Base-by-base conservation (phyloP, 35 echinoderm and acorn worm species). In the Apostichopus japonicus region DNA sequence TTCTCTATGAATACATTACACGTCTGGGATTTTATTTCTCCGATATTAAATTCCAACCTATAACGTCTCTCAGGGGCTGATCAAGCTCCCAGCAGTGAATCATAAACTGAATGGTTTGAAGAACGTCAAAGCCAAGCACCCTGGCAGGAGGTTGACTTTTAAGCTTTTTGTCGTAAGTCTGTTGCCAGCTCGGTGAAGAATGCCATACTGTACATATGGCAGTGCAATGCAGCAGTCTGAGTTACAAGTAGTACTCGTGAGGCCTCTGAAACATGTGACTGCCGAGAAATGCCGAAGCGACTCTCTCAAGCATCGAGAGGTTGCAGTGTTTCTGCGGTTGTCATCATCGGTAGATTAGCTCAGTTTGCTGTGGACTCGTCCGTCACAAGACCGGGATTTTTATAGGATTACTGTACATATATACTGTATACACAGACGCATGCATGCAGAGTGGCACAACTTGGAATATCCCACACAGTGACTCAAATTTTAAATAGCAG, bases 301-400 rank as follows among this genome's bases (percentile, higher is more conserved):
- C 33, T 44, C 57, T 84, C 81, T 57, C 17, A 22, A 84, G 81
- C 54, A 57, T 24, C 81, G 33, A n/a, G 81, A 57, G 54, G 5
- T 61, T 22, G 81, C 81, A 84, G 81, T 57, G 81, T 84, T 84
- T n/a, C 81, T 62, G 55, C 14, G 22, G 81, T 84, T 84, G 54
- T 84, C 81, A 84, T 84, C 81, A 57, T 8, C 81, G 16, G 81
- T 84, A 84, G 81, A 84, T 84, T 84, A 84, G 81, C 55, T 17
- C 57, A 57, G 81, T 56, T 84, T 84, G 81, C 81, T 84, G 81
- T 84, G 81, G 81, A 55, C 56, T 84, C 81, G 8, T 54, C 25
- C 81, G 8, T 54, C 25, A 80, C 78, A 24, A 84, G 23, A 17
- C 54, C 53, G 81, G 81, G 81, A 84, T 84, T 84, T 84, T 84